Conservation (phyloP, 1,140 invertebrate genomes). For the Vanessa atalanta region DNA sequence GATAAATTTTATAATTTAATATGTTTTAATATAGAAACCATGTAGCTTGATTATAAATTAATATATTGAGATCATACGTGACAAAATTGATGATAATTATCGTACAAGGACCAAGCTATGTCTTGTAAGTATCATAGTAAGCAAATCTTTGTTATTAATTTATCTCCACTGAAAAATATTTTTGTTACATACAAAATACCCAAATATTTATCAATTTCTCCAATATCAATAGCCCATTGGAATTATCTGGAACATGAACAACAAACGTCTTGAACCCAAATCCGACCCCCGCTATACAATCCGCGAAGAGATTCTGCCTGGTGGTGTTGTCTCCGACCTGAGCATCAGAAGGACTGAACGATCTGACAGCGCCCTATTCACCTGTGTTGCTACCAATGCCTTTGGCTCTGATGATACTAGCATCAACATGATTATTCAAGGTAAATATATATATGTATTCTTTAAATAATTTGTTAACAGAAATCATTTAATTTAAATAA, state of each 20-base stretch:
- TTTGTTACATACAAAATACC: no score
- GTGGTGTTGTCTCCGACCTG: slow-evolving; percentile 92
- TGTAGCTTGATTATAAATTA: no score
- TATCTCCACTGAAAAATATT: no score
- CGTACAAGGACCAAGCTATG: no score
- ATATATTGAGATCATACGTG: no score
- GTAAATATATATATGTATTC: slow-evolving; percentile 68
- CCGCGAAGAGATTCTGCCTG: slow-evolving; percentile 92
- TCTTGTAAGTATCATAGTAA: no score
- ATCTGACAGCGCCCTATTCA: slow-evolving; percentile 95
- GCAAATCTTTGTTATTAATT: no score
- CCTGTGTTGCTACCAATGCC: slow-evolving; percentile 96
- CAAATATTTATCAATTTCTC: not conserved
- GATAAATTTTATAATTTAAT: no score
- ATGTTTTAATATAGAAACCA: no score
- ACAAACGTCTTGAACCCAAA: slow-evolving; percentile 93
- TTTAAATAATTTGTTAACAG: not conserved
- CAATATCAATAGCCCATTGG: slow-evolving; percentile 86
- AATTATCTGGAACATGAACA: slow-evolving; percentile 97
- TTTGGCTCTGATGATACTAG: slow-evolving; percentile 97
- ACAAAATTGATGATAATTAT: no score
- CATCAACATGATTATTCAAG: slow-evolving; percentile 97
- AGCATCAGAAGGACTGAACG: slow-evolving; percentile 94
- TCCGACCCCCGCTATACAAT: slow-evolving; percentile 94
- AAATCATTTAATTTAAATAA: no score